Conservation (phyloP, 2,113 vertebrate species). For the Butorides virescens region DNA sequence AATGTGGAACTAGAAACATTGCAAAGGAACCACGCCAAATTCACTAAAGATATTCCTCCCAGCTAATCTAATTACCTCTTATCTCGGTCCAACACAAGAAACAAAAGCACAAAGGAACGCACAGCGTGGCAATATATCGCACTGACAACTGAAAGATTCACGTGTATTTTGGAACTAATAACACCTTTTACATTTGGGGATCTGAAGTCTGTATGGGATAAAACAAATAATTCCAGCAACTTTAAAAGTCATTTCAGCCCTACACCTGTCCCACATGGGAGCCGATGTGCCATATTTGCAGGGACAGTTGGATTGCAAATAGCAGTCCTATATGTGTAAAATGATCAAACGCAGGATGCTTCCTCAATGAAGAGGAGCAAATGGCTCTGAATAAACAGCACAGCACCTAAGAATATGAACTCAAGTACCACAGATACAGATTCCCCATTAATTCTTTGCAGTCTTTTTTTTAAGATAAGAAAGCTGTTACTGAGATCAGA, state of each 20-base stretch:
- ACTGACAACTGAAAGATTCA: background rate
- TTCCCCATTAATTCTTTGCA: background rate
- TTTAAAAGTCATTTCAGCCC: background rate
- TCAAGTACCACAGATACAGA: background rate
- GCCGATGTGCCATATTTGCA: background rate
- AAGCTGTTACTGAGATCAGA: background rate
- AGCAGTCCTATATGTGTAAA: background rate
- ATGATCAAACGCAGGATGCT: background rate
- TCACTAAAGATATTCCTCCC: background rate
- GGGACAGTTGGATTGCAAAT: background rate
- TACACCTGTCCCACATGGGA: background rate
- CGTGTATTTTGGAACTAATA: background rate
- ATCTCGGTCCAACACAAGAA: constrained; percentile 6
- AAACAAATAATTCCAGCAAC: background rate
- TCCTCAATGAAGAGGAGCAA: background rate
- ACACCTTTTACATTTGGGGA: background rate
- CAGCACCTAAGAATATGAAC: background rate
- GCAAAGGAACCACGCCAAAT: background rate
- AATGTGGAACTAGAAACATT: background rate
- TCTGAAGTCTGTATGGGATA: background rate
- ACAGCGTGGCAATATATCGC: background rate
- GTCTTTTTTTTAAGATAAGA: background rate
- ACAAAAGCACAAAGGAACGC: background rate
- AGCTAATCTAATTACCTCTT: constrained; percentile 38
- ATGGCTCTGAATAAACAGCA: background rate